phyloP scores from a whole-genome alignment of 2,888 invertebrate genomes.

The Oligia fasciuncula region DNA sequence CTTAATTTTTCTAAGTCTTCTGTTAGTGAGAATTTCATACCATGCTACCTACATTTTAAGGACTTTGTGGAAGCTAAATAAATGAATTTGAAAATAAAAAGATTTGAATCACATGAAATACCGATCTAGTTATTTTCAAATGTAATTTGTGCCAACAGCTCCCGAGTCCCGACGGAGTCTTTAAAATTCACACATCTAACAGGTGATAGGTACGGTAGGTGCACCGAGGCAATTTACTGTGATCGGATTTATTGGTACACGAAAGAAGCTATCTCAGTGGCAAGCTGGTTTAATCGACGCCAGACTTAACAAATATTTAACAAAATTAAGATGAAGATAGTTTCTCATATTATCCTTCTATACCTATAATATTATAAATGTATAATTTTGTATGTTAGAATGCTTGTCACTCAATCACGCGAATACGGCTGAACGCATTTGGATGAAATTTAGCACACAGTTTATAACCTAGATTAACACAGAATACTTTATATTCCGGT shows the following conservation, averaged over 20 bases:
- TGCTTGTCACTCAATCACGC: not conserved
- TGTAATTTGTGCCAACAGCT: slow-evolving; percentile 30
- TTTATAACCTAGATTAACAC: not conserved
- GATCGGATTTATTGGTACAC: slow-evolving; percentile 53
- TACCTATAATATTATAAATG: not conserved
- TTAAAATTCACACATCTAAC: slow-evolving; percentile 52
- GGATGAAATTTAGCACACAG: not conserved
- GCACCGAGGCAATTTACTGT: slow-evolving; percentile 49
- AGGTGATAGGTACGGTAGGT: slow-evolving; percentile 21
- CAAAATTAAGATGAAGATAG: slow-evolving; percentile 5
- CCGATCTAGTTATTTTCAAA: not conserved
- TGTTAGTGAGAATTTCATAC: no score
- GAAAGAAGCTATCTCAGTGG: slow-evolving; percentile 40
- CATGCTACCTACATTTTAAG: no score
- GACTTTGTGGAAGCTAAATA: not conserved
- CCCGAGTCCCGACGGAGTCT: slow-evolving; percentile 31
- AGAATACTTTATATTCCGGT: not conserved
- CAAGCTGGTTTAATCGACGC: slow-evolving; percentile 31
- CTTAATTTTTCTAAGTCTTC: no score
- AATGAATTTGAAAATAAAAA: no score
- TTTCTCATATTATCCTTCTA: not conserved
- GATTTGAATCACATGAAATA: not conserved
- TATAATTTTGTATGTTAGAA: not conserved
- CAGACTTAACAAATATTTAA: slow-evolving; percentile 18
- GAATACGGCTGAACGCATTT: not conserved